phyloP scores from a whole-genome alignment of 2,888 invertebrate genomes.

The Drosophila peninsularis region DNA sequence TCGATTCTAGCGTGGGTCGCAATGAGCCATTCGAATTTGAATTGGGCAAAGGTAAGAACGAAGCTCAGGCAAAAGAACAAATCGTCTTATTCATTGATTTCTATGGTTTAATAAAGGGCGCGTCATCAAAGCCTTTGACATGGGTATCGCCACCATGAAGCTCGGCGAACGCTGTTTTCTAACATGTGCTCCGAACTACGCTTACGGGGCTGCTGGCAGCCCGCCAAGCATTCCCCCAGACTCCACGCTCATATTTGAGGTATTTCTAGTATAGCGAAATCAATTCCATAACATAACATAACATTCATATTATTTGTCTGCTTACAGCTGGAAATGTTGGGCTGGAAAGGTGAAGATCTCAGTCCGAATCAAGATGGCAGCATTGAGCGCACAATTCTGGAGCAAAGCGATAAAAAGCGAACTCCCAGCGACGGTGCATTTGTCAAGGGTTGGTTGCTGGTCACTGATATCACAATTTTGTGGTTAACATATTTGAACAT shows the following conservation, averaged over 20 bases:
- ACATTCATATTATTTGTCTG: not conserved
- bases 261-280: conserved; percentile 76
- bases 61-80: too few relatives aligned
- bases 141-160: conserved; percentile 97
- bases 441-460: conserved; percentile 88
- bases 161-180: conserved; percentile 93
- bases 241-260: conserved; percentile 95
- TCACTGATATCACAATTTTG: conserved; percentile 13
- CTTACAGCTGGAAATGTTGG: conserved; percentile 92
- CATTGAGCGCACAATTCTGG: conserved; percentile 90
- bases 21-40: conserved; percentile 94
- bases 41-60: conserved; percentile 90
- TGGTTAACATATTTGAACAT: conserved; percentile 2
- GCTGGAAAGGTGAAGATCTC: conserved; percentile 95
- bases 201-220: conserved; percentile 93
- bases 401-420: conserved; percentile 89
- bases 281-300: not conserved
- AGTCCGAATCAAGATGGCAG: conserved; percentile 93
- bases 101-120: conserved; percentile 85
- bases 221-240: conserved; percentile 95
- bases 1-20: conserved; percentile 95
- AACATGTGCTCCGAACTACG: conserved; percentile 95
- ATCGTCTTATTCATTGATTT: not conserved
- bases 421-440: conserved; percentile 93
- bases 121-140: conserved; percentile 97